Base-by-base conservation (phyloP, 1,140 invertebrate species). In the Pogonus chalceus region DNA sequence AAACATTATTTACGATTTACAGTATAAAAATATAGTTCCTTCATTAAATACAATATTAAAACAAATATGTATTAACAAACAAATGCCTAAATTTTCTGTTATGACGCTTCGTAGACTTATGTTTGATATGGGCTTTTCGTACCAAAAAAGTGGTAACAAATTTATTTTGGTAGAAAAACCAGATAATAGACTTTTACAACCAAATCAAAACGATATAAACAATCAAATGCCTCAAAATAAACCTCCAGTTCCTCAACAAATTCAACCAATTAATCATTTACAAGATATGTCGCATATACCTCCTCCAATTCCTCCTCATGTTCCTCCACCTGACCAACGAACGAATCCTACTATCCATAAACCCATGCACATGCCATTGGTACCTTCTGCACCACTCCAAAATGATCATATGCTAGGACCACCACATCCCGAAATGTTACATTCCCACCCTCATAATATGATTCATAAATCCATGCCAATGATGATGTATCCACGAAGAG, bases 91-190 rank as follows among this genome's bases (percentile, higher is more conserved):
- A 49, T 67, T 67, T 59, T 66, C 64, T 20, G 24, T 67, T 2
- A 67, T 67, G 65, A 67, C 65, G 2, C 53, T 67, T 23, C 56
- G 65, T 37, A 58, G 65, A 51, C 51, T 67, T 9, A 52, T 67
- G 43, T 62, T 61, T 56, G 65, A 67, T 60, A 67, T 66, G 63
- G 65, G 65, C 10, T 67, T 66, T 56, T 62, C 52, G 49, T 67
- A 67, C 57, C 62, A 66, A 53, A 67, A 67, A 53, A 60, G 60
- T 56, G 64, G 64, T 1, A 67, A 61, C 48, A 67, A 66, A 56
- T 58, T 64, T 2, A 53, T 67, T 35, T 54, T 67, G 48, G 56
- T 65, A 22, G 65, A 67, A 39, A 65, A 62, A 58, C 43, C 49
- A 10, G 23, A 49, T 35, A 58, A 51, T 24, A 47, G 48, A 52